Conservation (phyloP, 2,113 vertebrate genomes). For the Calyptommatus sinebrachiatus region DNA sequence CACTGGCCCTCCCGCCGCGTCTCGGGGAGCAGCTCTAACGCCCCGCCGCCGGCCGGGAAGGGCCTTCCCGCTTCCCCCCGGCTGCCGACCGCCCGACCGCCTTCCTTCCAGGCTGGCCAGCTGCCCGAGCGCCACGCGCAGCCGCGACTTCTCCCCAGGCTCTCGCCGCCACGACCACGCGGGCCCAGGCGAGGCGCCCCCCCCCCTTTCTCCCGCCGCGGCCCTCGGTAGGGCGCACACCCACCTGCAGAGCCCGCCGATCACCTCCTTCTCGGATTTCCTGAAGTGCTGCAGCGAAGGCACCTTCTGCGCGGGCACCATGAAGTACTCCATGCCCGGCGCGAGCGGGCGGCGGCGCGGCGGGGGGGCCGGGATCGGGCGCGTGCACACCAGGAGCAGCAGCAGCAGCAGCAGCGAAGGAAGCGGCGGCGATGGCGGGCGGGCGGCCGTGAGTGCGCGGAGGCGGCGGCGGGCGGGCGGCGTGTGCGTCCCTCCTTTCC, state of each 20-base stretch:
- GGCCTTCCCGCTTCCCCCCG: not conserved
- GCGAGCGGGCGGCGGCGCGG: slow-evolving; percentile 47
- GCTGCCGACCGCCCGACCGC: not conserved
- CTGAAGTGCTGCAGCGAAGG: slow-evolving; percentile 93
- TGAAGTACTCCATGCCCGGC: slow-evolving; percentile 92
- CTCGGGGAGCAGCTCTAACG: not conserved
- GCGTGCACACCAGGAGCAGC: no score
- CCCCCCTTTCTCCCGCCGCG: not conserved
- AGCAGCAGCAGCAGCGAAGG: not conserved
- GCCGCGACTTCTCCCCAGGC: not conserved
- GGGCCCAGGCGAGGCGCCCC: not conserved
- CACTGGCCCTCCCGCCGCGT: not conserved
- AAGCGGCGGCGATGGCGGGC: not conserved
- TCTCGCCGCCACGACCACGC: not conserved
- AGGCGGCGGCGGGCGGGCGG: slow-evolving; percentile 71
- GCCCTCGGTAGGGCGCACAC: slow-evolving; percentile 64
- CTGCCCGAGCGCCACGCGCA: slow-evolving; percentile 2
- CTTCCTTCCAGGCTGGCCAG: not conserved
- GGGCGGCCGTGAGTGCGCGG: slow-evolving; percentile 64
- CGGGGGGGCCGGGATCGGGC: slow-evolving; percentile 23
- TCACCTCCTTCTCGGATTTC: slow-evolving; percentile 97
- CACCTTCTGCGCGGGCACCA: slow-evolving; percentile 97
- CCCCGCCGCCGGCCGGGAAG: not conserved
- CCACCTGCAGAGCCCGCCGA: slow-evolving; percentile 94
- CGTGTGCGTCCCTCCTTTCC: slow-evolving; percentile 69